Conservation (phyloP, 2,888 invertebrate genomes). For the Trypoxylon attenuatum region DNA sequence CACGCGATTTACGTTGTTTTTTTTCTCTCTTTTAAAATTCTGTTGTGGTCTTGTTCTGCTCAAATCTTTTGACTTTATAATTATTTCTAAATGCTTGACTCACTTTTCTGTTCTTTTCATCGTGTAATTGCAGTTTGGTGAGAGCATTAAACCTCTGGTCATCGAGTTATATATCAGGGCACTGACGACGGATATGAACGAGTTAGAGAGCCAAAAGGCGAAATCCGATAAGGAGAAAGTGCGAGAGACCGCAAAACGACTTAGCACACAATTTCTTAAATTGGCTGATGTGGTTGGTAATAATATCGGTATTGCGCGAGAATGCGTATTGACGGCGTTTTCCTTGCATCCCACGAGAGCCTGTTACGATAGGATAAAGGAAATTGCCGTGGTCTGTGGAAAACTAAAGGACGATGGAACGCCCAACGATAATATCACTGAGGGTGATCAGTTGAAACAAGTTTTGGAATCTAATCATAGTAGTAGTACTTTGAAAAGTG, state of each 20-base stretch:
- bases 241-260: slow-evolving; percentile 77
- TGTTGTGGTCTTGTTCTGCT: too few relatives aligned
- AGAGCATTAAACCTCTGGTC: slow-evolving; percentile 79
- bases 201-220: slow-evolving; percentile 81
- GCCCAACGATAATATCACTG: slow-evolving; percentile 1
- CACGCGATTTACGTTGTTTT: not conserved
- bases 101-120: too few relatives aligned
- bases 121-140: slow-evolving; percentile 75
- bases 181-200: slow-evolving; percentile 85
- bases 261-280: slow-evolving; percentile 79
- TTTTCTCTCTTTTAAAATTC: too few relatives aligned
- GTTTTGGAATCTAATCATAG: slow-evolving; percentile 15
- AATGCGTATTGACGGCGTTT: slow-evolving; percentile 86
- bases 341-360: slow-evolving; percentile 82
- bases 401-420: slow-evolving; percentile 71
- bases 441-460: slow-evolving; percentile 16
- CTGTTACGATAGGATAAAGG: slow-evolving; percentile 78
- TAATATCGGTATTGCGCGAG: slow-evolving; percentile 80
- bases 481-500: not conserved
- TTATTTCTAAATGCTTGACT: too few relatives aligned
- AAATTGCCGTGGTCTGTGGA: slow-evolving; percentile 76
- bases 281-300: slow-evolving; percentile 78
- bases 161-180: slow-evolving; percentile 85
- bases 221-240: slow-evolving; percentile 76
- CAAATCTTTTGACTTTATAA: too few relatives aligned